Conservation (phyloP, 1,140 invertebrate genomes). For the Bombus pascuorum region DNA sequence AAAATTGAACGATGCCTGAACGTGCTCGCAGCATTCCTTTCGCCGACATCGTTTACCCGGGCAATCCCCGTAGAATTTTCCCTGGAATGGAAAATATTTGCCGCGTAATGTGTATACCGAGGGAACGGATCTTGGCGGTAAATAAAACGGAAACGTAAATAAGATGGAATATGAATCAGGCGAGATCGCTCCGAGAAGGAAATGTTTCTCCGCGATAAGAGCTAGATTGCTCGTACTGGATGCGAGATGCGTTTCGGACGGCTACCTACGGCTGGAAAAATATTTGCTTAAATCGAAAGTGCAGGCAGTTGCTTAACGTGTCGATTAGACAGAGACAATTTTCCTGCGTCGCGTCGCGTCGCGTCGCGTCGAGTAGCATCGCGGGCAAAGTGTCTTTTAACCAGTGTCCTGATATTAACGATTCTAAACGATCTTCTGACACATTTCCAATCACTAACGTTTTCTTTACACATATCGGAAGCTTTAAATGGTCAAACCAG, state of each 20-base stretch:
- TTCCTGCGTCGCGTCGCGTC: not conserved
- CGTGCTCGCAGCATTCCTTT: not conserved
- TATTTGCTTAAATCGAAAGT: not conserved
- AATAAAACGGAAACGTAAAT: slow-evolving; percentile 50
- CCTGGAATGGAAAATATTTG: slow-evolving; percentile 43
- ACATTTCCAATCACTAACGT: no score
- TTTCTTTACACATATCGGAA: no score
- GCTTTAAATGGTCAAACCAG: no score
- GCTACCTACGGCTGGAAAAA: not conserved
- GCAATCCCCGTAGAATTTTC: slow-evolving; percentile 23
- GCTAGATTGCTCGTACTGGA: not conserved
- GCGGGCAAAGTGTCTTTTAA: not conserved
- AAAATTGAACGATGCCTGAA: not conserved
- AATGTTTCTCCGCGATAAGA: slow-evolving; percentile 4
- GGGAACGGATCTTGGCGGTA: slow-evolving; percentile 17
- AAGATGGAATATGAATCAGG: slow-evolving; percentile 18
- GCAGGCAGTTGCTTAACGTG: not conserved
- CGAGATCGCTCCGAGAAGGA: not conserved
- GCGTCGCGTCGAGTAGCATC: not conserved
- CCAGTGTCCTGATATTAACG: not conserved
- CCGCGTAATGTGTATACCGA: slow-evolving; percentile 19
- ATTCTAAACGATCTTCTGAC: not conserved
- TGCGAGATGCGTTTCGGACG: not conserved
- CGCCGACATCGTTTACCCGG: not conserved
- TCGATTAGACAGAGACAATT: not conserved